Evolutionary conservation across 2,797 vertebrate genomes (phyloP), one percentile per base, ranked within the genome.

Genomic region (Melanotaenia trifasciata): DNA sequence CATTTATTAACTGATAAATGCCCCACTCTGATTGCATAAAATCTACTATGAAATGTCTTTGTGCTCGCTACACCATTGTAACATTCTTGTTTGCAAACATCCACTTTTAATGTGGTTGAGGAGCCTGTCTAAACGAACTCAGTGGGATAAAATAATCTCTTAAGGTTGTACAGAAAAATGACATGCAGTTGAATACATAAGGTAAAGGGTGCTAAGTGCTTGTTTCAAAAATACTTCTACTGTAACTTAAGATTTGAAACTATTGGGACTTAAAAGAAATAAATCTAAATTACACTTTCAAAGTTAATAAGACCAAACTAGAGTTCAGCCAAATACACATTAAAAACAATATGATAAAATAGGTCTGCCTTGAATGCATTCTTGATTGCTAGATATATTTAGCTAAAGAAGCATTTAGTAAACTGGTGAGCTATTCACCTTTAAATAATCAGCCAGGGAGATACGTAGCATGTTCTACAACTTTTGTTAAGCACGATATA

Each of bases 141-240:
- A 11, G 63, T 13, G n/a, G n/a, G n/a, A 70, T 59, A 45, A 30
- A 67, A 58, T 73, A 33, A 51, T 20, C 18, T 43, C 20, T 36
- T 16, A 24, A 35, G 20, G 30, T 12, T 20, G 16, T 28, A 24
- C 35, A 38, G 64, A 66, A 14, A 40, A 54, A 6, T 66, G 16
- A n/a, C 13, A 11, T 22, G 11, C 20, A 13, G 18, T 6, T n/a
- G 32, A 30, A 30, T n/a, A 50, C 9, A 11, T 28, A 3, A 20
- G 22, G 35, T 43, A 28, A 35, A n/a, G 8, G 20, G 13, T 8
- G 50, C 2, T 8, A 35, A 7, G 8, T 70, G 7, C 32, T 40
- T 33, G 26, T 28, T 56, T 16, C 1, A 54, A 26, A 28, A 16
- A 16, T 12, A 32, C 3, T 32, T 57, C n/a, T 51, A 51, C n/a